These are phyloP conservation scores for Sanderia malayensis DNA, from an alignment of 30 jellyfish, hydroid and myxozoan genomes.

Conservation along the genomic window DNA sequence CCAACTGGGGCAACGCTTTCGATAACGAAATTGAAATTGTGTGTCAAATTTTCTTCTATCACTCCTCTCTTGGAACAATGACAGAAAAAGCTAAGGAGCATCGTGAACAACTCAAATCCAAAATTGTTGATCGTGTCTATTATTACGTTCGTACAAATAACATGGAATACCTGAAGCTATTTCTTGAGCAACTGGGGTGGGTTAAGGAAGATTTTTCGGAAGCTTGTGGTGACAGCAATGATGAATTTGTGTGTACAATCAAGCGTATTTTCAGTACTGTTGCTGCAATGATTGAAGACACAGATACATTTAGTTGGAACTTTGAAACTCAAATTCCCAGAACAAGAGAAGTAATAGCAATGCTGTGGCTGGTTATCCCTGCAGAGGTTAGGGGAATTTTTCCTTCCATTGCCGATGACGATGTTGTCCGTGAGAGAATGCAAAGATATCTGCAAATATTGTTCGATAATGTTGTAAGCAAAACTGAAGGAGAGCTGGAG, in stretches of 20 bases:
- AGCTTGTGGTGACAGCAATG: neutral
- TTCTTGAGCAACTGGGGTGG: slow-evolving; percentile 15
- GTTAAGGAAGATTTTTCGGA: slow-evolving; percentile 15
- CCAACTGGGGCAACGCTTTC: slow-evolving; percentile 1
- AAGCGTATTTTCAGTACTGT: neutral
- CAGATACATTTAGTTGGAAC: slow-evolving; percentile 15
- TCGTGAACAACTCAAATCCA: neutral
- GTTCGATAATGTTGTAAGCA: neutral
- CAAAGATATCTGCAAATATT: slow-evolving; percentile 9
- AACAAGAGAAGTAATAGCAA: slow-evolving; percentile 20
- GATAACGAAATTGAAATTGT: slow-evolving; percentile 14
- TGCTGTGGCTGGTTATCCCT: slow-evolving; percentile 27
- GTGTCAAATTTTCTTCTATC: neutral
- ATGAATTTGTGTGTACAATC: neutral
- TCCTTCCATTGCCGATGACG: slow-evolving; percentile 3
- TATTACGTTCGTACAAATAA: slow-evolving; percentile 19
- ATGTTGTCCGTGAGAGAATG: slow-evolving; percentile 9
- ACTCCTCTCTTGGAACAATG: slow-evolving; percentile 25
- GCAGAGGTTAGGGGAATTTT: neutral
- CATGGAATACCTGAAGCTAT: slow-evolving; percentile 9
- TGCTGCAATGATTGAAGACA: slow-evolving; percentile 4
- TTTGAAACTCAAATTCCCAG: slow-evolving; percentile 12
- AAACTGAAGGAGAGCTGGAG: neutral
- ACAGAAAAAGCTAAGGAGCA: neutral
- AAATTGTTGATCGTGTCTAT: neutral